Evolutionary conservation across 2,888 invertebrate species (phyloP).

Genomic region (Lasiommata megera): DNA sequence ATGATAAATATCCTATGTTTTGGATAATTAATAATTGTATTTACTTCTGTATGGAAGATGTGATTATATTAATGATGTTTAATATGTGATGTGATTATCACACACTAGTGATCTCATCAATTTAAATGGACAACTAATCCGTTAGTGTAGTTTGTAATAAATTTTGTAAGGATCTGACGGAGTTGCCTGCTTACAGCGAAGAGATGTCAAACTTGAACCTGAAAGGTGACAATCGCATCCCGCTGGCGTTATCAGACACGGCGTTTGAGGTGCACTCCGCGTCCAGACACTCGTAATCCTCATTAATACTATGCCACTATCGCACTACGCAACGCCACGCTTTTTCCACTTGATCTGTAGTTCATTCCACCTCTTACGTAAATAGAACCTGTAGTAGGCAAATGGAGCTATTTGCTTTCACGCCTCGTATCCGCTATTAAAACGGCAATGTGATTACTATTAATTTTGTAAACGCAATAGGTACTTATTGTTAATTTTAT

Average conservation of each 20-base stretch:
- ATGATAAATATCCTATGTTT: no score
- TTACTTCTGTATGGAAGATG: no score
- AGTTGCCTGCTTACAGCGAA: constrained; percentile 67
- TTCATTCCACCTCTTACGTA: constrained; percentile 22
- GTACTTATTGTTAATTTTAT: not conserved
- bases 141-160: not conserved
- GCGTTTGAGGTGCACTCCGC: constrained; percentile 79
- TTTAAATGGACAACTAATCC: no score
- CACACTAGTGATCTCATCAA: no score
- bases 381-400: constrained; percentile 17
- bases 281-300: constrained; percentile 75
- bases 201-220: constrained; percentile 78
- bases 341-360: constrained; percentile 36
- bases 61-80: no score
- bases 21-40: no score
- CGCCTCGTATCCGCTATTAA: constrained; percentile 4
- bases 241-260: constrained; percentile 75
- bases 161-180: constrained; percentile 8
- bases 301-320: constrained; percentile 39
- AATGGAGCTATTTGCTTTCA: constrained; percentile 10
- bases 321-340: constrained; percentile 48
- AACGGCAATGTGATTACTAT: not conserved
- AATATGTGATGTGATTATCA: no score
- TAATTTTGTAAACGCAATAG: not conserved
- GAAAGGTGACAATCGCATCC: constrained; percentile 75